Evolutionary conservation across 2,113 vertebrate genomes (phyloP).

Genomic region (Cyanistes caeruleus): DNA sequence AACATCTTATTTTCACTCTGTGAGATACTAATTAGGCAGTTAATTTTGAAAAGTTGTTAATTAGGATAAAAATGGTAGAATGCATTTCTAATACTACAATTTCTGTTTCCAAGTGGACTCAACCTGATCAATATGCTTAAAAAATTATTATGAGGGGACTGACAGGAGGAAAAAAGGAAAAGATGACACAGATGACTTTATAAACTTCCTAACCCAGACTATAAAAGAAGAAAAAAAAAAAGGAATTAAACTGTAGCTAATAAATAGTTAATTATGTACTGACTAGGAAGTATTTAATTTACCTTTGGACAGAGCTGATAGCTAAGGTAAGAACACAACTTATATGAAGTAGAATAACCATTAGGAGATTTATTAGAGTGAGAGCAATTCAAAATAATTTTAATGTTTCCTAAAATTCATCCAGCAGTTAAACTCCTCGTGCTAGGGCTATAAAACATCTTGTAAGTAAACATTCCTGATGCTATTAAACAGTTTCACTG

Average conservation of each 20-base stretch:
- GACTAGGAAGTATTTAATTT: not conserved
- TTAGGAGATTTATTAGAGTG: not conserved
- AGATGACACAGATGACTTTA: accelerated
- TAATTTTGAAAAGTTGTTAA: not conserved
- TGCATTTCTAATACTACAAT: not conserved
- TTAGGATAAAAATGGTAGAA: not conserved
- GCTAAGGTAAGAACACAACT: not conserved
- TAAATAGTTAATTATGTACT: not conserved
- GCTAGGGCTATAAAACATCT: not conserved
- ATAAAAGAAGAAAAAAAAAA: not conserved
- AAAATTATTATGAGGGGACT: not conserved
- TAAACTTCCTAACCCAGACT: not conserved
- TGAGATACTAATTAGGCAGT: not conserved
- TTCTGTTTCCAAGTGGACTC: not conserved
- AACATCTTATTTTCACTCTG: not conserved
- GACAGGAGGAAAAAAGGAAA: not conserved
- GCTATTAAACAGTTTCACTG: not conserved
- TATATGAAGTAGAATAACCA: not conserved
- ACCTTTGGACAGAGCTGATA: not conserved
- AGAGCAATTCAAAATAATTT: not conserved
- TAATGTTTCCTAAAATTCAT: not conserved
- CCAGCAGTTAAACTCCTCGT: not conserved
- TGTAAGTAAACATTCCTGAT: not conserved
- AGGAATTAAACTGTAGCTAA: not conserved
- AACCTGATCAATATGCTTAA: not conserved